phyloP scores from a whole-genome alignment of 2,797 vertebrate species.

The Gouania willdenowi region DNA sequence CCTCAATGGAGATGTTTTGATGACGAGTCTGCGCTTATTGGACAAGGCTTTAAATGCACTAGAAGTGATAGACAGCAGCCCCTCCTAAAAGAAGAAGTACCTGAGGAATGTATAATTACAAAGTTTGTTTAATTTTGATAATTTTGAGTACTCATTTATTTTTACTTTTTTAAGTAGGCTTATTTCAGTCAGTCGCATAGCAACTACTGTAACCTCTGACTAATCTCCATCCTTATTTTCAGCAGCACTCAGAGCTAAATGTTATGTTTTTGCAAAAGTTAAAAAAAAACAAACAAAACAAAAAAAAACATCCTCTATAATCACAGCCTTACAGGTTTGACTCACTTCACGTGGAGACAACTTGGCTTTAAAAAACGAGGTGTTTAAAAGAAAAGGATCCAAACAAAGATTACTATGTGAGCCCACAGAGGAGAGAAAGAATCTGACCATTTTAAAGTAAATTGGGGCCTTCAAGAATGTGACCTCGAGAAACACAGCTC shows the following conservation, averaged over 20 bases:
- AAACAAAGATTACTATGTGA: background rate
- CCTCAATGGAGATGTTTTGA: conserved; percentile 21
- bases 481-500: conserved; percentile 25
- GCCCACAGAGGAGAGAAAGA: background rate
- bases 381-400: background rate
- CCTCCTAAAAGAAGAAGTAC: too few species aligned
- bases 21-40: conserved; percentile 40
- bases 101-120: too few species aligned
- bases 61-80: too few species aligned
- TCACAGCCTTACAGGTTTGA: conserved; percentile 11
- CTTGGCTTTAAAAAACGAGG: background rate
- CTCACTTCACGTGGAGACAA: conserved; percentile 10
- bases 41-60: too few species aligned
- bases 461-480: background rate
- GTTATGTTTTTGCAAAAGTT: conserved; percentile 7
- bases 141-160: background rate
- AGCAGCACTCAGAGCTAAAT: conserved; percentile 11
- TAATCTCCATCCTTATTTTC: background rate
- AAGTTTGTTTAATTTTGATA: too few species aligned
- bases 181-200: conserved; percentile 8
- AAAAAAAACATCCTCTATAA: conserved; percentile 2
- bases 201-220: conserved; percentile 7
- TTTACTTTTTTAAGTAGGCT: too few species aligned
- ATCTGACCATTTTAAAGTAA: conserved; percentile 7
- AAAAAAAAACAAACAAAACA: too few species aligned